Conservation (phyloP, 1,140 invertebrate species). For the Drosophila burlai region DNA sequence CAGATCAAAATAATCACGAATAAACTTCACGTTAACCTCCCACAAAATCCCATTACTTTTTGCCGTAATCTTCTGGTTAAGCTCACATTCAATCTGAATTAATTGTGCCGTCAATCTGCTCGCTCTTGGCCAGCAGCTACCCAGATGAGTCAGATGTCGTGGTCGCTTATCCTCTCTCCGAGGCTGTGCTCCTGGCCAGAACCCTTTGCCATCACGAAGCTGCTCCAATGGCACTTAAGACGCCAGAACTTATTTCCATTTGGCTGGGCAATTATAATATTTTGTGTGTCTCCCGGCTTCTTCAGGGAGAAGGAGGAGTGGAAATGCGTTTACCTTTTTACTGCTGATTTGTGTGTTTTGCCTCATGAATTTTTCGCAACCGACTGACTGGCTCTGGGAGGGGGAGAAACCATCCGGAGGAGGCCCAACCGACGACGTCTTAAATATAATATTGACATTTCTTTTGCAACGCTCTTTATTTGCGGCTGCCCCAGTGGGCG, state of each 20-base stretch:
- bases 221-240: slow-evolving; percentile 75
- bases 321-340: slow-evolving; percentile 77
- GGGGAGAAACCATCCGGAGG: slow-evolving; percentile 23
- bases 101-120: slow-evolving; percentile 15
- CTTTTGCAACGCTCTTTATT: slow-evolving; percentile 59
- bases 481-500: slow-evolving; percentile 12
- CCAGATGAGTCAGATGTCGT: slow-evolving; percentile 20
- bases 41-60: background rate
- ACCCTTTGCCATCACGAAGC: slow-evolving; percentile 50
- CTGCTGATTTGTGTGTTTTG: slow-evolving; percentile 79
- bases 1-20: background rate
- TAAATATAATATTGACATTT: slow-evolving; percentile 84
- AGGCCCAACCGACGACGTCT: slow-evolving; percentile 60
- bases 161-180: slow-evolving; percentile 36
- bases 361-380: slow-evolving; percentile 73
- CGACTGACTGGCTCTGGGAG: slow-evolving; percentile 13
- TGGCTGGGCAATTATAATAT: slow-evolving; percentile 82
- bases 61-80: background rate
- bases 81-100: slow-evolving; percentile 10
- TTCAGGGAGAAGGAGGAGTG: slow-evolving; percentile 2
- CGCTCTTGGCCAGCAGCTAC: background rate
- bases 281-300: slow-evolving; percentile 51
- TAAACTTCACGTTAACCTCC: background rate
- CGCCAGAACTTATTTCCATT: slow-evolving; percentile 83
- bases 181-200: background rate